Base-by-base conservation (phyloP, 2,113 vertebrate genomes). In the Girardinichthys multiradiatus region DNA sequence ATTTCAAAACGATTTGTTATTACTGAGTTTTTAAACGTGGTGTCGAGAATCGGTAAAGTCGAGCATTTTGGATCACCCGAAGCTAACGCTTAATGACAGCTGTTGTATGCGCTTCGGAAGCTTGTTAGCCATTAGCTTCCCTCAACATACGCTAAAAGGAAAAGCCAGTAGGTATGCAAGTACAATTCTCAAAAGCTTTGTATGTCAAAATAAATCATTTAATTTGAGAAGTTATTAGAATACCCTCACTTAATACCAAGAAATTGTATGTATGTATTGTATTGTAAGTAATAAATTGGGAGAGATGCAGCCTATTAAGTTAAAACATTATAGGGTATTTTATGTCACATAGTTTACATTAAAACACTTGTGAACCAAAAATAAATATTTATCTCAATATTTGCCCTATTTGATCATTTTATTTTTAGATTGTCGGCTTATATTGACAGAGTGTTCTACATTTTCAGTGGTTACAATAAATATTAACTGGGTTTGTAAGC, bases 21-120 rank as follows among this genome's bases (percentile, higher is more conserved):
- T 21, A 8, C 28, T 17, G 24, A 58, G 57, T 19, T 27, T 45
- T 15, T 0, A 42, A 28, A 48, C 1, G 5, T 27, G 0, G 4
- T 48, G 6, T 6, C 3, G 15, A 27, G 1, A 33, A 29, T 4
- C 7, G 15, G 24, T 58, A 19, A 57, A 69, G 5, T 6, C 5
- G 1, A 28, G 8, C 28, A 4, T 26, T 60, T 72, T 6, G 17
- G n/a, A 59, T 66, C 14, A 69, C 4, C 24, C 24, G 15, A 81
- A 80, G 80, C 35, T 64, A 29, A 58, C 11, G 74, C 10, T n/a
- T 37, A 73, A 68, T 83, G 83, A 83, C 87, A 90, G 83, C 84
- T 83, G 72, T 59, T 70, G 76, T 19, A 7, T 27, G 24, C 67
- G 24, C 4, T 31, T 62, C 27, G 6, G 19, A 72, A 59, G 83